phyloP scores from a whole-genome alignment of 2,113 vertebrate species.

The Myrmophylax atrothorax region DNA sequence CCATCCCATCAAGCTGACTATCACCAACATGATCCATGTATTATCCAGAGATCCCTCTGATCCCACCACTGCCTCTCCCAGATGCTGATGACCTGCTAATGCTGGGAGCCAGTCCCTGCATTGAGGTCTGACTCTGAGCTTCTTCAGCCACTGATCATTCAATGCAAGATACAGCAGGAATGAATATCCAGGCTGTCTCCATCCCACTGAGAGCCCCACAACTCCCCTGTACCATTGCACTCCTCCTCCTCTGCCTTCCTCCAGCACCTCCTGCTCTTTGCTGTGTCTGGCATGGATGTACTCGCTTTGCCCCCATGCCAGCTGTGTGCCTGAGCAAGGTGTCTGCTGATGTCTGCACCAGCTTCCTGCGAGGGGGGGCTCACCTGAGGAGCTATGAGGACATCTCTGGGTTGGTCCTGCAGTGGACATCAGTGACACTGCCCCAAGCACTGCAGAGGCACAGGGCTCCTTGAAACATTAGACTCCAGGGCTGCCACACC shows the following conservation, averaged over 20 bases:
- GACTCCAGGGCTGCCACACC: not conserved
- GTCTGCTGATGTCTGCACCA: not conserved
- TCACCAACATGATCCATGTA: not conserved
- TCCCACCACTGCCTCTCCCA: not conserved
- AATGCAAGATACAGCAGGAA: not conserved
- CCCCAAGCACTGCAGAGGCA: not conserved
- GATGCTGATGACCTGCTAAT: not conserved
- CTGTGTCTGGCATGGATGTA: not conserved
- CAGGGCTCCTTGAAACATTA: rapidly evolving
- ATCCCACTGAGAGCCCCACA: not conserved
- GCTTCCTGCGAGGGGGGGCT: rapidly evolving
- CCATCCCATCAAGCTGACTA: not conserved
- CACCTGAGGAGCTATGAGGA: rapidly evolving
- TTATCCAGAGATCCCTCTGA: not conserved
- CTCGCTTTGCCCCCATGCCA: not conserved
- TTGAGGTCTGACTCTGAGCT: not conserved
- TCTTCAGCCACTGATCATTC: not conserved
- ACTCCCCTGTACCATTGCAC: not conserved
- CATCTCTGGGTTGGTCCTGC: not conserved
- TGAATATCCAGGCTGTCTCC: not conserved
- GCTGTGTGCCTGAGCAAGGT: not conserved
- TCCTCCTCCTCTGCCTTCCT: not conserved
- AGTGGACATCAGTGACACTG: not conserved
- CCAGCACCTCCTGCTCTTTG: not conserved
- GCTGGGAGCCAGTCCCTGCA: not conserved